Base-by-base conservation (phyloP, 2,888 invertebrate genomes). In the Dynastes grantii region DNA sequence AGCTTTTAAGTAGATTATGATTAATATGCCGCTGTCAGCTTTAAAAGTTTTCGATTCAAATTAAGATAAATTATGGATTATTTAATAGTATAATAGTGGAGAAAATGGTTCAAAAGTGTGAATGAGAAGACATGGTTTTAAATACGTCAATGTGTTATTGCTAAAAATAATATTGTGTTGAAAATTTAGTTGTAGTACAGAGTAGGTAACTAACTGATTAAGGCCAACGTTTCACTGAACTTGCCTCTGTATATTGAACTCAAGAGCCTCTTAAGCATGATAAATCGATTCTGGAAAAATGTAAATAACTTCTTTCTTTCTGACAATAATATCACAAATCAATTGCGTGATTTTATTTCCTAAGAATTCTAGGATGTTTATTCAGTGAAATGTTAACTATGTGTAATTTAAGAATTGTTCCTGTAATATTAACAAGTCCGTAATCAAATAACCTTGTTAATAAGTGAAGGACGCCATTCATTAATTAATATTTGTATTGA, bases 1-100 rank as follows among this genome's bases (percentile, higher is more conserved):
- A 81, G 68, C 82, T 82, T 75, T 80, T 84, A 64, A 85, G 71
- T 32, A 67, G 27, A 53, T 58, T 77, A 77, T 77, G 64, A 63
- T 76, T 51, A 32, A 29, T 27, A 51, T 45, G 2, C 11, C 11
- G 45, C 11, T 67, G 9, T 61, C 49, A 27, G 3, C 40, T 76
- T 29, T 29, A 75, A 63, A 51, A 53, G 22, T 75, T 55, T 55
- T 32, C 32, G 22, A 8, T 16, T 5, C n/a, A 55, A 55, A 49
- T 61, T 40, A 40, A 76, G 63, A 32, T 64, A 64, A 70, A 77
- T 70, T 77, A 67, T 76, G 55, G 49, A 32, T 32, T 71, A 51
- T 71, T 71, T 71, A 55, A 55, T 55, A 16, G 55, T 22, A 55
- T n/a, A 45, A 45, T 40, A 67, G 55, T 16, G 9, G 55, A 55